Conservation (phyloP, 2,888 invertebrate species). For the Lasioglossum villosulum region DNA sequence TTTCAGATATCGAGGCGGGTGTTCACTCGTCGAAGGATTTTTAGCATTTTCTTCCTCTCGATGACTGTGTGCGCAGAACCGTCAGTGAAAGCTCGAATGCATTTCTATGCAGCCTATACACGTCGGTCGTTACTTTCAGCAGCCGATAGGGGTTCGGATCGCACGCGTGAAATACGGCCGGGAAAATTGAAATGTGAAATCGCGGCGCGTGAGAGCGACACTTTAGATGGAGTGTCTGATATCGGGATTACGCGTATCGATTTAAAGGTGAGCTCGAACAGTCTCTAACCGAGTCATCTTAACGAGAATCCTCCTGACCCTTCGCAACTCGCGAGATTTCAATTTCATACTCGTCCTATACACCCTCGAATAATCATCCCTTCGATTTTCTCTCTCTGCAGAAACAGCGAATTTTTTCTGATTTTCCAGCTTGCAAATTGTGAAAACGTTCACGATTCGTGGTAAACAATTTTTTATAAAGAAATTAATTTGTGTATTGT, state of each 20-base stretch:
- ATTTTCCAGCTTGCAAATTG: background rate
- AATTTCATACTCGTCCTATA: background rate
- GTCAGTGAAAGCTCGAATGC: background rate
- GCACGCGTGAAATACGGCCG: background rate
- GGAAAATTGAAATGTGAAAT: slow-evolving; percentile 43
- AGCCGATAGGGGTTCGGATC: background rate
- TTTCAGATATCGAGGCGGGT: background rate
- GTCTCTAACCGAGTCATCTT: background rate
- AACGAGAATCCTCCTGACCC: background rate
- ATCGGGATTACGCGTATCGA: slow-evolving; percentile 17
- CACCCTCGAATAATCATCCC: background rate
- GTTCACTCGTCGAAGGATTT: background rate
- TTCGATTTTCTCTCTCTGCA: background rate
- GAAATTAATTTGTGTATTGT: background rate
- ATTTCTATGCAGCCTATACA: background rate
- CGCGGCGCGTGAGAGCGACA: slow-evolving; percentile 5
- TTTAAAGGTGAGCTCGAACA: slow-evolving; percentile 7
- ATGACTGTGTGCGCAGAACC: background rate
- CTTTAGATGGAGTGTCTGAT: slow-evolving; percentile 23
- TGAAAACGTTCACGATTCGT: background rate
- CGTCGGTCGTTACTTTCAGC: background rate
- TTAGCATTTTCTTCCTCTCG: background rate
- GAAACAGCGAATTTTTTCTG: background rate
- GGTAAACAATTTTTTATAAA: background rate
- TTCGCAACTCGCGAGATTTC: background rate